Evolutionary conservation across 2,888 invertebrate genomes (phyloP), one percentile per base, ranked within the genome.

Genomic region (Rhyacophila evoluta): DNA sequence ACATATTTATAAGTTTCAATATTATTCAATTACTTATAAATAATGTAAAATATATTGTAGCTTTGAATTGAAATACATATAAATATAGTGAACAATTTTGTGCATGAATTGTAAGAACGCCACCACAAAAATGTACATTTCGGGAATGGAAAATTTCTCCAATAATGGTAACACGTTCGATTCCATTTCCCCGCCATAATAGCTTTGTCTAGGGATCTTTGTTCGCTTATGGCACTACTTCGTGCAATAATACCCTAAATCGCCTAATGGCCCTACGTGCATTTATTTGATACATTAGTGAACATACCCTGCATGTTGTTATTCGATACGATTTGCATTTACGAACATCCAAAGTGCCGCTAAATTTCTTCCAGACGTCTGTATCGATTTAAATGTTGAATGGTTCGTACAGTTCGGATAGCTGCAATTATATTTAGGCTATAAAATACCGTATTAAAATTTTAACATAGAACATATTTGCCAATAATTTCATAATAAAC

Each of bases 261-360:
- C 55, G 55, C 25, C 55, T 55, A 55, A 55, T 55, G 55, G 55
- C 12, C 55, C 55, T 55, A 55, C 55, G 55, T 55, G 55, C 55
- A 55, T 55, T 55, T 55, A 55, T 55, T 55, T 55, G 55, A 55
- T 55, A 55, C 55, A 55, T 55, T 55, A 55, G 55, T 55, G 55
- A 55, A 55, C 55, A 55, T 55, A 55, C 55, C 10, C 55, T 19
- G 25, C 41, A 19, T 25, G 19, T 55, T 55, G 55, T 19, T 55
- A 25, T 55, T 19, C 10, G 25, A 55, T 19, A 55, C 12, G 19
- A 55, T 55, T 15, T 55, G 8, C 55, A 55, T 55, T 19, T 55
- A 55, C 25, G 55, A 55, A 55, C 25, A 19, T 10, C 2, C 19
- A 25, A 19, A 55, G 55, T 10, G 15, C 15, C 55, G 19, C 15